Base-by-base conservation (phyloP, 1,140 invertebrate species). In the Frieseomelitta varia region DNA sequence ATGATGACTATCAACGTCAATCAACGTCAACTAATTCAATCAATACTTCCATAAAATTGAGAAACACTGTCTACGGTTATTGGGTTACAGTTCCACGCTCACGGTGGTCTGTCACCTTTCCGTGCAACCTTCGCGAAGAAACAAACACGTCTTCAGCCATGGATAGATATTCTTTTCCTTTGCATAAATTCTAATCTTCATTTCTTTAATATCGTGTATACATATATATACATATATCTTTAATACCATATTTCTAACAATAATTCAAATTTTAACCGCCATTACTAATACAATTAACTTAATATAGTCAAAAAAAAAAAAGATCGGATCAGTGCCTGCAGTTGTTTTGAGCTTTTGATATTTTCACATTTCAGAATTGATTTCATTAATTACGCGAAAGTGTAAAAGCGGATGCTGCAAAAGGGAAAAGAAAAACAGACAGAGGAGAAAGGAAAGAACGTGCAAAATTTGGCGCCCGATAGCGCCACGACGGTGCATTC, bases 11-110 rank as follows among this genome's bases (percentile, higher is more conserved):
- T 67, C 27, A 6, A 17, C 17, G 30, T 69, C 51, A 4, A 27
- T 76, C 11, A 34, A 12, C 30, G 77, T 53, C 24, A 63, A 24
- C 19, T 67, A 75, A 55, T 67, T 56, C 24, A 51, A 83, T 83
- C 63, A 53, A 69, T 30, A 53, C n/a, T 73, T 80, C 53, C 53
- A 84, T 63, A 84, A 84, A 84, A 88, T 83, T 87, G 89, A 90
- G 88, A 85, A 61, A 61, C 86, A 86, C 88, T 90, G 88, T 68
- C 73, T 47, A 79, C 81, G 88, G 86, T 90, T 90, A 87, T 90
- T 90, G 86, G 86, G 89, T 90, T 90, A 90, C 79, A 88, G 84
- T 90, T 90, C 86, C 87, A 84, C 88, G 87, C 87, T 89, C 88
- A 89, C 87, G 88, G 88, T 89, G 88, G 88, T 89, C 88, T 88